Evolutionary conservation across 1,140 invertebrate genomes (phyloP), one percentile per base, ranked within the genome.

Genomic region (Drosophila tani): DNA sequence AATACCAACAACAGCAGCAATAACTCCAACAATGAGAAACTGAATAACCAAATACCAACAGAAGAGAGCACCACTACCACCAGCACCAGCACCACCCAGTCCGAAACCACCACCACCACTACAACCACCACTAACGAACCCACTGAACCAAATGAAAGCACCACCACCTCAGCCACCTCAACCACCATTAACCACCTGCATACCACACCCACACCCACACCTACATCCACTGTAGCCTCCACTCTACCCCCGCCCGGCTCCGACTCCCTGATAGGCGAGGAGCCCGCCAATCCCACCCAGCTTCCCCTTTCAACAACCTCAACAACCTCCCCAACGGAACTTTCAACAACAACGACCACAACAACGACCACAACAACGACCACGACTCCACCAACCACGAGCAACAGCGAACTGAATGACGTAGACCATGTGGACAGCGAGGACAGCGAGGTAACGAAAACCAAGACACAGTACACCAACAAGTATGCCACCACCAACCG

Each of bases 111-210:
- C 68, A 73, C 66, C 45, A 60, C 64, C 46, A 51, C 75, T 38
- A 81, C 53, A 40, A 40, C 81, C 60, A 75, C 67, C 53, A 74
- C 68, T 86, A 92, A 91, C 77, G 76, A 81, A 90, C 74, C 80
- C 75, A 83, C 91, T 81, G 91, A 92, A 91, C 88, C 91, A 91
- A 90, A 84, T 64, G 91, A 91, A 56, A 91, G 86, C 70, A 90
- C 93, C n/a, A 91, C 92, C 29, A 84, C 91, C 55, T 46, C 70
- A 91, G 92, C 75, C 32, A 79, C 85, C 38, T 84, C 80, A 64
- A 58, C 77, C 60, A 57, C 88, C 19, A 93, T 92, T 73, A 79
- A 90, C 77, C 93, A 45, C 91, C 92, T 49, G 45, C 60, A 79
- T 88, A 78, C 74, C 51, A 92, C 53, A 8, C 32, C 32, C 73